Base-by-base conservation (phyloP, 2,113 vertebrate species). In the Toxotes chatareus region DNA sequence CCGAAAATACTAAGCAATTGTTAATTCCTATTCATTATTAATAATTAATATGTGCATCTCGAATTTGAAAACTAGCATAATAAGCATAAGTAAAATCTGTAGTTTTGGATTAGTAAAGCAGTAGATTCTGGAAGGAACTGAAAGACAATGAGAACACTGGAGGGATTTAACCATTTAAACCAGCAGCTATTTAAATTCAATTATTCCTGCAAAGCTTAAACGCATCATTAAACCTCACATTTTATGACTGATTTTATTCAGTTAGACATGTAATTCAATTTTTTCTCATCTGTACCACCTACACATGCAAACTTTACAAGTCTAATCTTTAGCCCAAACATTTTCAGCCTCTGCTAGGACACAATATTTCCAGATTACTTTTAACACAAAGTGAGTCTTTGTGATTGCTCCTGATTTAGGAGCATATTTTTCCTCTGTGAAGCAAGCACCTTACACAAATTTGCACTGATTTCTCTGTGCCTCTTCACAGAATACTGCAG, bases 401-500 rank as follows among this genome's bases (percentile, higher is more conserved):
- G 66, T 60, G 55, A 31, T 23, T 60, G 38, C 57, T 83, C 56
- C 38, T 57, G 34, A 56, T 74, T 59, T 49, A 44, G 31, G 12
- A 62, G 68, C 57, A 51, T 8, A 32, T 76, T 46, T 78, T 66
- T 63, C 59, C 56, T 82, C 55, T 51, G 63, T 56, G 72, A 59
- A 38, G 31, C 47, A 64, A 83, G 71, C 11, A 75, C 63, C 62
- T 73, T 12, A 32, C 57, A 76, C 68, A 88, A 62, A 79, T 84
- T 79, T 80, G 49, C 65, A 64, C 40, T 72, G 72, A 71, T 80
- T 88, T 86, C 63, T 76, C 12, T 47, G 49, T 40, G 79, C 59
- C 36, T 77, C 59, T 47, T 87, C 17, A 44, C 63, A 80, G 63
- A 82, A 70, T 23, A 67, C 84, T 75, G 81, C 86, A 83, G 86